Evolutionary conservation across 2,113 vertebrate species (phyloP), one percentile per base, ranked within the genome.

Genomic region (Martes martes): DNA sequence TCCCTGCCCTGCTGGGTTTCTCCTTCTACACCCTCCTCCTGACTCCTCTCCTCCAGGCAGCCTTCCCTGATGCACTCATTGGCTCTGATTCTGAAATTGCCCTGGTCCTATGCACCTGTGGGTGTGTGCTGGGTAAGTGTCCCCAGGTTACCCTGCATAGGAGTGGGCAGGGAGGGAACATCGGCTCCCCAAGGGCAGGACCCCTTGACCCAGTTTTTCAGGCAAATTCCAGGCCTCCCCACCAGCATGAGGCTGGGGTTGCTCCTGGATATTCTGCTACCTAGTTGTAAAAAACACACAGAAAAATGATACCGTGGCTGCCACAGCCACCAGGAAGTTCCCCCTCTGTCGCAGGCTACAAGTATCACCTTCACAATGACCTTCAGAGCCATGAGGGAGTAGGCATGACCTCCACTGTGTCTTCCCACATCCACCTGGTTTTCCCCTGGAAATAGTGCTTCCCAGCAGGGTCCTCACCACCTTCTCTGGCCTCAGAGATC

Each of bases 391-490:
- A 13, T 24, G 11, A 42, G 11, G 3, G 67, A 61, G 11, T 26
- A 76, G 67, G 28, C 26, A 78, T 9, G 14, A 15, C 39, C 47
- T n/a, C 65, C 82, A 28, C 9, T 1, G 23, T 67, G 73, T 61
- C 86, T 83, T 74, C 42, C 57, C 81, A 42, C 26, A 28, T 67
- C 59, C 89, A 78, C 78, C 90, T 84, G 82, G 74, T 47, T 65
- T 95, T 89, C 76, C 85, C 71, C 71, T 91, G 63, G 63, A 98
- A 94, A 89, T 21, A 80, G 26, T 86, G 89, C 36, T 93, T 89
- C 61, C 85, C 24, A 74, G 36, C 85, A 47, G 57, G 39, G 36
- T 57, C 61, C 36, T 94, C 61, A 69, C 50, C 90, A 71, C 69
- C 76, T 63, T 90, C 52, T 94, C 67, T 83, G 81, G 47, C 63